Conservation (phyloP, 1,140 invertebrate genomes). For the Aphaenogaster ashmeadi region DNA sequence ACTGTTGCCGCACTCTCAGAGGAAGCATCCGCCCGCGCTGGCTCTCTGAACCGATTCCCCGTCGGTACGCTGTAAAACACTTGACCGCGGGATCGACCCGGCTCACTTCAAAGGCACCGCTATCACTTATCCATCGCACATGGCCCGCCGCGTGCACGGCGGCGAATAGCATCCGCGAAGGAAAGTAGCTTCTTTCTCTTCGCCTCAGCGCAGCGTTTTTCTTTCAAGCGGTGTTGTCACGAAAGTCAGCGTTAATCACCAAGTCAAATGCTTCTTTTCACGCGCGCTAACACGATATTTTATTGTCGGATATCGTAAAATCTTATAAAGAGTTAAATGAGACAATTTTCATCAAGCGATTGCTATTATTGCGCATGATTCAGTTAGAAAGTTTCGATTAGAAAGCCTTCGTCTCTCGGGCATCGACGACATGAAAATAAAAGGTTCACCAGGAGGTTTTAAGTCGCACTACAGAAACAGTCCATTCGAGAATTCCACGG, state of each 20-base stretch:
- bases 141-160: constrained; percentile 75
- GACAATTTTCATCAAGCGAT: neutral
- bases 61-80: constrained; percentile 70
- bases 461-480: neutral
- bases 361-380: constrained; percentile 1
- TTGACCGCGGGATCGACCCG: constrained; percentile 75
- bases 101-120: constrained; percentile 79
- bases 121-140: constrained; percentile 82
- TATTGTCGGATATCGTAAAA: neutral
- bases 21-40: constrained; percentile 40
- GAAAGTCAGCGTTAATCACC: neutral
- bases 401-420: neutral
- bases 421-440: neutral
- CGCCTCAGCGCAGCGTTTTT: neutral
- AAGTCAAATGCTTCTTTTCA: constrained; percentile 23
- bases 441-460: neutral
- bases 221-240: constrained; percentile 1
- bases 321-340: neutral
- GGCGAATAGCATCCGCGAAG: constrained; percentile 56
- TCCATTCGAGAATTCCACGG: constrained; percentile 39
- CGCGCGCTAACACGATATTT: constrained; percentile 1
- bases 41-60: constrained; percentile 39
- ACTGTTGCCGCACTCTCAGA: constrained; percentile 49
- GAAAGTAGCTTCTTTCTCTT: constrained; percentile 54
- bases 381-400: neutral